Percentiles rank a stretch among this genome's conserved stretches.
These are phyloP conservation scores for Cyclura pinguis DNA, from an alignment of 2,797 vertebrate species.

Conservation along the genomic window DNA sequence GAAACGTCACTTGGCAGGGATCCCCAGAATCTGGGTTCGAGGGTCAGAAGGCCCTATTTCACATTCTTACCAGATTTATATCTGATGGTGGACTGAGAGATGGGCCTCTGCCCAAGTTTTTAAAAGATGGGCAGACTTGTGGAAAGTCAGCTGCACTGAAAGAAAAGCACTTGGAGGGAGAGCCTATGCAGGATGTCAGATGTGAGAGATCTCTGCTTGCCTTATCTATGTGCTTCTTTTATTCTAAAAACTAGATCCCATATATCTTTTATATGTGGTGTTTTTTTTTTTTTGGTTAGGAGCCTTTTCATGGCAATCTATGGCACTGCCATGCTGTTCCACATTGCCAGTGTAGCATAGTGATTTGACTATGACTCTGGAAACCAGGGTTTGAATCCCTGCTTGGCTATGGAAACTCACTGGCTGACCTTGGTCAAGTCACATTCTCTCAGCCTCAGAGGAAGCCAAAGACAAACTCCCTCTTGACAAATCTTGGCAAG, in stretches of 20 bases:
- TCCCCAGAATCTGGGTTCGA: neutral
- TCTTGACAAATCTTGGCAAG: too few relatives aligned
- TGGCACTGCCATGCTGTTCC: neutral
- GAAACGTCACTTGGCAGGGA: neutral
- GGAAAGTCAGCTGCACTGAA: neutral
- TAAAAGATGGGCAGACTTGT: neutral
- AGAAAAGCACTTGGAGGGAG: neutral
- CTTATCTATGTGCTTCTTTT: neutral
- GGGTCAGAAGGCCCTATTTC: neutral
- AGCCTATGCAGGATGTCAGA: neutral
- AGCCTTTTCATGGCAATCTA: neutral
- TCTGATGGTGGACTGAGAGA: neutral
- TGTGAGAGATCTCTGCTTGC: neutral
- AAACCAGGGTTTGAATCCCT: too few relatives aligned
- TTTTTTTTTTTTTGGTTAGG: neutral
- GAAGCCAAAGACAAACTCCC: too few relatives aligned
- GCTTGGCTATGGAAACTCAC: too few relatives aligned
- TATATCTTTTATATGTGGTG: neutral
- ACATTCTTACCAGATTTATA: neutral
- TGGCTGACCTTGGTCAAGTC: too few relatives aligned
- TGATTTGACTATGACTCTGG: neutral
- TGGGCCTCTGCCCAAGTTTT: neutral
- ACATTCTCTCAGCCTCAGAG: too few relatives aligned
- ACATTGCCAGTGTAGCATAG: neutral
- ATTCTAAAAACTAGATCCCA: neutral